A percentile compares a stretch with the other conserved stretches of the same genome.
phyloP scores from a whole-genome alignment of 2,113 vertebrate genomes.

The Eulemur rufifrons region DNA sequence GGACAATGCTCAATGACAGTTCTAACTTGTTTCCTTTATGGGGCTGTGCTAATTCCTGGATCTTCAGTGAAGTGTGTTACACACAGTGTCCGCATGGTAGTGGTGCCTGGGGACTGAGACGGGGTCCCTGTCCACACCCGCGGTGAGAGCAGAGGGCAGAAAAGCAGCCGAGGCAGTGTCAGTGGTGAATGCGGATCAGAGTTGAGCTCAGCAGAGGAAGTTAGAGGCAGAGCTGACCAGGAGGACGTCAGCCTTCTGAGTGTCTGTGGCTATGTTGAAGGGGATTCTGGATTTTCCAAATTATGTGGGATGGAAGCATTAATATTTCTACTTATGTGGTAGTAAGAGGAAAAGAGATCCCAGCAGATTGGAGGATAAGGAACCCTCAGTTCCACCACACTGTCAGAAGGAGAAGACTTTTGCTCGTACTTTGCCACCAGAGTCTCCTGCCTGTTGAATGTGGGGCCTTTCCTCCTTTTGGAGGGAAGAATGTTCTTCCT shows the following conservation, averaged over 20 bases:
- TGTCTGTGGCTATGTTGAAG: neutral
- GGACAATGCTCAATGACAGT: neutral
- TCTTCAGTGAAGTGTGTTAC: neutral
- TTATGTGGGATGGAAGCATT: neutral
- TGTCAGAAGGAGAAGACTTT: neutral
- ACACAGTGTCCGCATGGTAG: neutral
- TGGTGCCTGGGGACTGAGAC: neutral
- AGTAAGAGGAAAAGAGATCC: neutral
- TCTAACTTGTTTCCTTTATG: neutral
- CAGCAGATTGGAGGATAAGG: neutral
- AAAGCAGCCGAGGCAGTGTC: neutral
- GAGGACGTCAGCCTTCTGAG: neutral
- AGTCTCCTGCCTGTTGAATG: neutral
- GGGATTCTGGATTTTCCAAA: neutral
- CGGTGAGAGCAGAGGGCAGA: neutral
- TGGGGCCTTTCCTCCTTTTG: neutral
- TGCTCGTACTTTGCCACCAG: neutral
- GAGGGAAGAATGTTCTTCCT: neutral
- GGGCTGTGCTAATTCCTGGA: neutral
- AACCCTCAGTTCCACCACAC: neutral
- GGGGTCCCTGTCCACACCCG: neutral
- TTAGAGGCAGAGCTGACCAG: neutral
- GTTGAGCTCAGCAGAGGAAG: neutral
- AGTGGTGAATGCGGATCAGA: neutral
- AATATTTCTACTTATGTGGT: neutral